Evolutionary conservation across 92 coral and sea anemone species (phyloP), one percentile per base, ranked within the genome.

Genomic region (Plumapathes pennacea): DNA sequence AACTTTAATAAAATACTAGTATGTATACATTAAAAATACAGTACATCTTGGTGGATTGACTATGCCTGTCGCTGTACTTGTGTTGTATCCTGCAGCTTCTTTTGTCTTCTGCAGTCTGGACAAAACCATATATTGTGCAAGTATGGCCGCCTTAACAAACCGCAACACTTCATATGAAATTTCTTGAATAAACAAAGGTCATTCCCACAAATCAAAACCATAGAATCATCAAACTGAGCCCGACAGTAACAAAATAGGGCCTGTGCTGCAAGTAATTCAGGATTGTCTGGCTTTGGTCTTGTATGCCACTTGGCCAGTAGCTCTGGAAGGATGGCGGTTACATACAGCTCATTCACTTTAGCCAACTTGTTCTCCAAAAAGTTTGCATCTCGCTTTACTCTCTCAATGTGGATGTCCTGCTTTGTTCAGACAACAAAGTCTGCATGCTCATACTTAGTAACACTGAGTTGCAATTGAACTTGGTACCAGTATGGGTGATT

Each of bases 401-500:
- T 71, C 54, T 72, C 78, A 58, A 78, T 67, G 47, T 51, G 48
- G 39, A 78, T 22, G 46, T 67, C 68, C 54, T 51, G 6, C 49
- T 67, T 47, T n/a, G 77, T 71, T 82, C 86, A 84, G 11, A 84
- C 82, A 63, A 72, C 80, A 73, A 84, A 84, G 45, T 84, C 81
- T 32, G 72, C 70, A 59, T 54, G 74, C 9, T 56, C 23, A 6
- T 28, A 46, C 12, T 36, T 32, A 25, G 70, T 55, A 6, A 52
- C 31, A 42, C 40, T 41, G 17, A 78, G 45, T 43, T 83, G 85
- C 31, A 58, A 50, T 32, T 83, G 90, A 36, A 78, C 81, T 64
- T 77, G 90, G 25, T 46, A 78, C 25, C 31, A 70, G 55, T 67
- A 78, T 37, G 72, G 77, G 72, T 77, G 86, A n/a, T 5, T 58